Evolutionary conservation across 2,888 invertebrate genomes (phyloP), one percentile per base, ranked within the genome.

Genomic region (Helobdella robusta): DNA sequence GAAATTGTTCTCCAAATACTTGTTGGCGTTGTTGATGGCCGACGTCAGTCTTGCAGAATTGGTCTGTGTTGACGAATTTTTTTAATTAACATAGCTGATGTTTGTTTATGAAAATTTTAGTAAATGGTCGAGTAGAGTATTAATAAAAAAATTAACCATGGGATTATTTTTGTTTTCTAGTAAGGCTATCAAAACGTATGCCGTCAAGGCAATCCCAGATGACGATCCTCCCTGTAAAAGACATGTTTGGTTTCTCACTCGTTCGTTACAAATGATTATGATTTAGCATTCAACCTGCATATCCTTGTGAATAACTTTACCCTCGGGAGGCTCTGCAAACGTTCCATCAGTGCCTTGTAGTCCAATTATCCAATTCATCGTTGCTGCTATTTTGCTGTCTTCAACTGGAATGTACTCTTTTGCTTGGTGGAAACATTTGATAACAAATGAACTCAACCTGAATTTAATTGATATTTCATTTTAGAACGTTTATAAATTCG

Each of bases 101-200:
- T n/a, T n/a, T n/a, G n/a, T n/a, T n/a, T n/a, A n/a, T n/a, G n/a
- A n/a, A n/a, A n/a, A n/a, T n/a, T n/a, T n/a, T n/a, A n/a, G n/a
- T n/a, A n/a, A n/a, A n/a, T n/a, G n/a, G n/a, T n/a, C n/a, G n/a
- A n/a, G n/a, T n/a, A n/a, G n/a, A n/a, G n/a, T n/a, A n/a, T n/a
- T n/a, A n/a, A n/a, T n/a, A n/a, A n/a, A n/a, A n/a, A 23, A 48
- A 66, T 46, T 44, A 28, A 65, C 61, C 59, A 67, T 65, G 0
- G 20, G n/a, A 32, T 59, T 68, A 18, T 68, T 32, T n/a, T 23
- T 62, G 58, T 65, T 68, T 34, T 89, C 88, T 20, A 88, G 81
- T 69, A 93, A 84, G 0, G 90, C 85, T 30, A 88, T 82, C 0
- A 89, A 80, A 0, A 88, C 87, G 75, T 87, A 88, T 0, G 92